Evolutionary conservation across 2,888 invertebrate genomes (phyloP).

Genomic region (Seira ritae): DNA sequence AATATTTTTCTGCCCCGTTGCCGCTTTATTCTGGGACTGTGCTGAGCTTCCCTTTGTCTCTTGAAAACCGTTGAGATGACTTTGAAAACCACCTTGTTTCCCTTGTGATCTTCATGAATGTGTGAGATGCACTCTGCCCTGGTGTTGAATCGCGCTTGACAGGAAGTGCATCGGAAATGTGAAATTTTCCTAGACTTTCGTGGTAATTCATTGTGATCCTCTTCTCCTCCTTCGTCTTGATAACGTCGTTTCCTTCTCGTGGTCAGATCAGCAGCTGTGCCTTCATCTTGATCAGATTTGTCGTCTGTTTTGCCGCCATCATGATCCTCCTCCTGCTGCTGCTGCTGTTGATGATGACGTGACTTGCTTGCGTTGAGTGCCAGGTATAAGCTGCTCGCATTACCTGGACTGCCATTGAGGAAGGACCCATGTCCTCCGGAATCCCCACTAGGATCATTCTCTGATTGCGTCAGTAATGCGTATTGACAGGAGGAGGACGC

Average conservation of each 20-base stretch:
- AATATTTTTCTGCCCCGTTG: conserved; percentile 53
- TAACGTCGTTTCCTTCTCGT: conserved; percentile 37
- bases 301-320: conserved; percentile 33
- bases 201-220: conserved; percentile 70
- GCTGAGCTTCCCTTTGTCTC: neutral
- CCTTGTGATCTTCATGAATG: conserved; percentile 65
- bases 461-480: conserved; percentile 50
- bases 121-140: conserved; percentile 66
- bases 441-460: conserved; percentile 41
- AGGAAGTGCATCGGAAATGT: conserved; percentile 69
- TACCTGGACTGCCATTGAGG: conserved; percentile 55
- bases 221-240: conserved; percentile 27
- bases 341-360: conserved; percentile 28
- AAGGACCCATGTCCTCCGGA: conserved; percentile 37
- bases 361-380: conserved; percentile 46
- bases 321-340: neutral
- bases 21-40: neutral
- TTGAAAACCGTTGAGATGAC: conserved; percentile 40
- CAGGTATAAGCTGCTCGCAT: conserved; percentile 63
- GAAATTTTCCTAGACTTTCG: conserved; percentile 54
- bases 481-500: conserved; percentile 50
- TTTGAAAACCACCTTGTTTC: conserved; percentile 53
- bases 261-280: conserved; percentile 70
- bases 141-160: conserved; percentile 67
- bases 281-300: conserved; percentile 69